Evolutionary conservation across 2,888 invertebrate species (phyloP), one percentile per base, ranked within the genome.

Genomic region (Pheosia gnoma): DNA sequence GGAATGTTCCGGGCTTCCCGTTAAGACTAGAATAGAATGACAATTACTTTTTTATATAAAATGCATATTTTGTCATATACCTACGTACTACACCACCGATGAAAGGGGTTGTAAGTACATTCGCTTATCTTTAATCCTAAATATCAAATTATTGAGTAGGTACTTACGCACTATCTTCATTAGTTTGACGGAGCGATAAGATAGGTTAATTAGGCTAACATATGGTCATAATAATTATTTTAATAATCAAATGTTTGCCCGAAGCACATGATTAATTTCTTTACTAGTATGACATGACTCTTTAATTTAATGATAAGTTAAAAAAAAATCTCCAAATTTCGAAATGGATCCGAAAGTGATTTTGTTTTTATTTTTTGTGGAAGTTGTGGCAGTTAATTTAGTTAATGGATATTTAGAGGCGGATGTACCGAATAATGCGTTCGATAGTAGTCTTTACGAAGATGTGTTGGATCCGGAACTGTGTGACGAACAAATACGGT

Each of bases 401-500:
- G 51, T 51, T 25, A 51, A 8, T 51, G 51, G 51, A 7, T 25
- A 25, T 51, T 51, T 1, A 9, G 51, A 51, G 25, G 51, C 25
- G 9, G 11, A 59, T n/a, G 13, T 51, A 38, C 43, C 37, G 7
- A 58, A 59, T 43, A 60, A 60, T 9, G 64, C 63, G 0, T 66
- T 70, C 37, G 65, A 70, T 57, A 49, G 43, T 5, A 53, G 57
- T 4, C 58, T 72, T 38, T 68, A 68, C 38, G 63, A 70, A 59
- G 54, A 63, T 11, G 70, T 68, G 0, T 59, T 72, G 10, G 65
- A 72, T 61, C 47, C 65, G 13, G 65, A 60, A 54, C 45, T 62
- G 49, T 72, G 72, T 53, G 59, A 56, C 6, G 55, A 58, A 36
- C 68, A 72, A 59, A 41, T 72, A 10, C n/a, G 36, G 9, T 60